Percentiles rank a stretch among this genome's conserved stretches.
Evolutionary conservation across 2,797 vertebrate species (phyloP).

Genomic region (Acipenser oxyrinchus): DNA sequence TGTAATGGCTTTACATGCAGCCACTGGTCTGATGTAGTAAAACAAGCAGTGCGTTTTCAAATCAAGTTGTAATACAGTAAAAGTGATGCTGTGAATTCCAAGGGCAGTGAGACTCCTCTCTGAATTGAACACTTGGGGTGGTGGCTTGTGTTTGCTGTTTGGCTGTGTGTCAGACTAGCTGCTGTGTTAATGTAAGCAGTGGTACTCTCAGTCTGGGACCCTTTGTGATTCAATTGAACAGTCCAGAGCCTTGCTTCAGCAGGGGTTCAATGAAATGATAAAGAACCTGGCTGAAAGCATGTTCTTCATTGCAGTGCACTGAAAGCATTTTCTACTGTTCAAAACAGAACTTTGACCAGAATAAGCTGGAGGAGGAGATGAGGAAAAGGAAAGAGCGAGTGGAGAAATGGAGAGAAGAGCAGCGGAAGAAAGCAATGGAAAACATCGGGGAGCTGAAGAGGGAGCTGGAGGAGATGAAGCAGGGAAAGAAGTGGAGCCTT

Average conservation of each 20-base stretch:
- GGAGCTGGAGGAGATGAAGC: constrained; percentile 95
- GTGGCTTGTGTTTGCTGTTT: too few relatives aligned
- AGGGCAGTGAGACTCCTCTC: too few relatives aligned
- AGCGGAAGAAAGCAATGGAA: constrained; percentile 93
- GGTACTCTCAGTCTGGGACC: too few relatives aligned
- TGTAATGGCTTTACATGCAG: too few relatives aligned
- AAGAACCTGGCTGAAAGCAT: neutral
- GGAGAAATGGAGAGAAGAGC: constrained; percentile 96
- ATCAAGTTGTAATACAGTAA: too few relatives aligned
- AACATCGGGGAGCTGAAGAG: constrained; percentile 95
- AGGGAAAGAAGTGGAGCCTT: constrained; percentile 96
- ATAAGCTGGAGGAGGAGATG: constrained; percentile 98
- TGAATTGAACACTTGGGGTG: too few relatives aligned
- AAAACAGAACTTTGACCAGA: constrained; percentile 93
- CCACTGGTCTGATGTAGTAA: too few relatives aligned
- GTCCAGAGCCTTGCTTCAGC: neutral
- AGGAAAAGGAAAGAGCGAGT: constrained; percentile 96
- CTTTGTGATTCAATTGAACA: neutral
- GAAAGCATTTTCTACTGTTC: neutral
- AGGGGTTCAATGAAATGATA: too few relatives aligned
- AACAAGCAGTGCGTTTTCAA: too few relatives aligned
- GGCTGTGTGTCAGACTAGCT: too few relatives aligned
- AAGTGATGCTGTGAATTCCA: too few relatives aligned
- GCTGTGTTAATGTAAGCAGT: too few relatives aligned
- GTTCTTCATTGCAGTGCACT: neutral